Evolutionary conservation across 2,113 vertebrate genomes (phyloP).

Genomic region (Motacilla alba): DNA sequence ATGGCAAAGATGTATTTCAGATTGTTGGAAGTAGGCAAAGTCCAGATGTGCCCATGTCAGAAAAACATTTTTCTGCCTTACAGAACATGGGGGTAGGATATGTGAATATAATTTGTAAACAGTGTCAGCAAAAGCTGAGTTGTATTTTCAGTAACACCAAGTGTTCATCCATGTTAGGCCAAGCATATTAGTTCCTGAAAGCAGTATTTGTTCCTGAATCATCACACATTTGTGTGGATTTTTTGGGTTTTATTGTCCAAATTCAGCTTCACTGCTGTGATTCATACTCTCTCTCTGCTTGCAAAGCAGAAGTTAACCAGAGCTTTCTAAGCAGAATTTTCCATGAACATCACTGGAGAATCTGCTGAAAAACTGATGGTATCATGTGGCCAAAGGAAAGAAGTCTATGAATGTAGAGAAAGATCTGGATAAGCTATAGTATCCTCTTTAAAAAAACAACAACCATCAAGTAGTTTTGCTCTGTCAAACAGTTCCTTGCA

Average conservation of each 20-base stretch:
- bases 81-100: neutral
- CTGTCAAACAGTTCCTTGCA: neutral
- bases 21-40: neutral
- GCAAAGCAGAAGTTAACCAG: neutral
- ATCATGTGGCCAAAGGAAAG: neutral
- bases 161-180: neutral
- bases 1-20: neutral
- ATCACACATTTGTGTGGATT: neutral
- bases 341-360: neutral
- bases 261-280: neutral
- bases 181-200: neutral
- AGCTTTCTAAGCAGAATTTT: constrained; percentile 32
- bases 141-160: neutral
- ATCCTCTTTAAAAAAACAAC: neutral
- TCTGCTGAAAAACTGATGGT: neutral
- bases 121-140: neutral
- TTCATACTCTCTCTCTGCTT: neutral
- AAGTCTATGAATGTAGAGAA: neutral
- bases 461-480: neutral
- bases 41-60: neutral
- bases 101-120: neutral
- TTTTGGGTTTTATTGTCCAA: neutral
- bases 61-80: neutral
- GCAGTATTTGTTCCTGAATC: neutral
- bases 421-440: neutral